These are phyloP conservation scores for Halyomorpha halys DNA, from an alignment of 1,140 invertebrate genomes.

Conservation along the genomic window DNA sequence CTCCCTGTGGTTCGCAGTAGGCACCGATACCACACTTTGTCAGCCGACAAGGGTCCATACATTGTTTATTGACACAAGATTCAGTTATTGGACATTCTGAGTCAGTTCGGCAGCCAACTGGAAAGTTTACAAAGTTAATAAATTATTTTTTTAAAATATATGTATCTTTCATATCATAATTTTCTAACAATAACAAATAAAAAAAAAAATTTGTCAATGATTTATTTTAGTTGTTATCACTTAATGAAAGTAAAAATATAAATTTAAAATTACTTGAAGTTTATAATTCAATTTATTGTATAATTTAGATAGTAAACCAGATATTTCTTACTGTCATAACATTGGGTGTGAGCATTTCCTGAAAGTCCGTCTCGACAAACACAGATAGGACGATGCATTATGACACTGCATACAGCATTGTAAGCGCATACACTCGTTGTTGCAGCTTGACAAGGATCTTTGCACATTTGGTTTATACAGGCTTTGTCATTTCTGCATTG, in stretches of 20 bases:
- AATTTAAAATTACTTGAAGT: too few relatives aligned
- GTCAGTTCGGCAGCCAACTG: constrained; percentile 75
- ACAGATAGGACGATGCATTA: constrained; percentile 71
- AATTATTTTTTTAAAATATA: too few relatives aligned
- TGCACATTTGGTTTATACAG: constrained; percentile 55
- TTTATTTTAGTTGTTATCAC: too few relatives aligned
- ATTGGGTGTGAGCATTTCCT: constrained; percentile 71
- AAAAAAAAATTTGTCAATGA: too few relatives aligned
- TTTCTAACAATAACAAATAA: too few relatives aligned
- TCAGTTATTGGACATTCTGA: constrained; percentile 70
- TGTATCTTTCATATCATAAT: too few relatives aligned
- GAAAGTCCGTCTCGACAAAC: constrained; percentile 71
- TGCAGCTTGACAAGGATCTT: constrained; percentile 27
- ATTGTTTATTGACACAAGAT: constrained; percentile 75
- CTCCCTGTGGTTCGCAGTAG: constrained; percentile 58
- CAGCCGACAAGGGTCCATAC: constrained; percentile 65
- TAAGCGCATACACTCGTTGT: constrained; percentile 56
- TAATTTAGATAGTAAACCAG: too few relatives aligned
- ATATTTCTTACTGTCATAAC: constrained; percentile 52
- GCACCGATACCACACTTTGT: constrained; percentile 75
- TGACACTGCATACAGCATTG: constrained; percentile 70
- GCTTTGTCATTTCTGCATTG: constrained; percentile 78
- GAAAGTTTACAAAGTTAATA: constrained; percentile 29
- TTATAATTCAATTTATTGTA: too few relatives aligned
- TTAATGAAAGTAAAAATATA: too few relatives aligned